Base-by-base conservation (phyloP, 2,888 invertebrate genomes). In the Pristionchus exspectatus region DNA sequence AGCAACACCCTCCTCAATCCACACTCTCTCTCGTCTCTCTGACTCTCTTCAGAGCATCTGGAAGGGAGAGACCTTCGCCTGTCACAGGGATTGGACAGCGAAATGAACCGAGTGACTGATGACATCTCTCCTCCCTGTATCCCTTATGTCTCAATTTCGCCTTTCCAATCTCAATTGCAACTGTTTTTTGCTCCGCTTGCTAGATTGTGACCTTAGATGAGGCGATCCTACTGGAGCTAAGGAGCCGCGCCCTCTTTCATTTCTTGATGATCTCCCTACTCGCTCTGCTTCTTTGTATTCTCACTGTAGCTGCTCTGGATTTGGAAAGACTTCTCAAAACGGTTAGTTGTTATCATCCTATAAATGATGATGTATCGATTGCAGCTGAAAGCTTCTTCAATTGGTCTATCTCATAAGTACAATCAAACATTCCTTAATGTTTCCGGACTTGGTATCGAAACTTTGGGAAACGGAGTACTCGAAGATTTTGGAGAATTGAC, bases 191-290 rank as follows among this genome's bases (percentile, higher is more conserved):
- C 50, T 2, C 16, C 50, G 5, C 5, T 50, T 24, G n/a, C 50
- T 27, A 81, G 81, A 81, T 81, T 81, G 81, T 81, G 81, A 81
- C 50, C 81, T 81, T 81, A 81, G 81, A 81, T 81, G 44, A n/a
- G n/a, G 50, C n/a, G 50, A 24, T 63, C 21, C 63, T 63, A n/a
- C 50, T 81, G 81, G 50, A 50, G 50, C n/a, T 27, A n/a, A 44
- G 4, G 21, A 24, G 44, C 77, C 77, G 77, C 81, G 33, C 50
- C 50, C 81, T 50, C 50, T 10, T n/a, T 24, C 38, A 27, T 50
- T 77, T n/a, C n/a, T 21, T 7, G 18, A 81, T 81, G 81, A 50
- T 27, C 14, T 16, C n/a, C 50, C 16, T 27, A 27, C 81, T 81
- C 0, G 10, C 18, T 1, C 27, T 81, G n/a, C 81, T 50, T 16